Base-by-base conservation (phyloP, 2,113 vertebrate species). In the Dipodomys spectabilis region DNA sequence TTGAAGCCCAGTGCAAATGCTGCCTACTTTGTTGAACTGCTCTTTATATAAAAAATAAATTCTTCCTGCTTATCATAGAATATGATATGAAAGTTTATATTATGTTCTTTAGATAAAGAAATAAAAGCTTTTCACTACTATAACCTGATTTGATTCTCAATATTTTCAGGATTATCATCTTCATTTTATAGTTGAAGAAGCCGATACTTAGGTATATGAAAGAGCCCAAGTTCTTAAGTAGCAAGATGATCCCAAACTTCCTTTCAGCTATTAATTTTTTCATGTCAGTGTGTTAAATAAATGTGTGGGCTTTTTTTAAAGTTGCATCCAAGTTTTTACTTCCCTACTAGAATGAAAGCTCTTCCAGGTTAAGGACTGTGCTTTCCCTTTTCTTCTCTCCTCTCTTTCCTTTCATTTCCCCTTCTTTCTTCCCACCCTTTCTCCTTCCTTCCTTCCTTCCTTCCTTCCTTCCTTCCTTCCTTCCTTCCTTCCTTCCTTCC, bases 101-200 rank as follows among this genome's bases (percentile, higher is more conserved):
- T 71, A 35, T 77, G 53, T 89, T 92, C 27, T 88, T 88, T 72
- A 94, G 18, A 28, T 28, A 78, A 69, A 87, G 18, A 57, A 85
- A 91, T 32, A 71, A 88, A 90, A 86, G 1, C 2, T 32, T 80
- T 94, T 91, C 30, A 13, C 64, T 82, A 88, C 32, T 44, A 9
- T 92, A 67, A 49, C 28, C 53, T 57, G 15, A 16, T 13, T 39
- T 44, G 12, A 65, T 35, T 88, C 57, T 75, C 27, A 92, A 53
- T 13, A 10, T 7, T 74, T 20, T 73, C 60, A 57, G 57, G 45
- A 77, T 88, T 65, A 74, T 91, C 79, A 45, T 71, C 32, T 74
- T 93, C 49, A 44, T 86, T 65, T 92, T 86, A n/a, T 62, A 89
- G 68, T 67, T 80, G 45, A 91, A 85, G 28, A 87, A 85, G 86